Base-by-base conservation (phyloP, 2,797 vertebrate species). In the Halcyon chelicuti region DNA sequence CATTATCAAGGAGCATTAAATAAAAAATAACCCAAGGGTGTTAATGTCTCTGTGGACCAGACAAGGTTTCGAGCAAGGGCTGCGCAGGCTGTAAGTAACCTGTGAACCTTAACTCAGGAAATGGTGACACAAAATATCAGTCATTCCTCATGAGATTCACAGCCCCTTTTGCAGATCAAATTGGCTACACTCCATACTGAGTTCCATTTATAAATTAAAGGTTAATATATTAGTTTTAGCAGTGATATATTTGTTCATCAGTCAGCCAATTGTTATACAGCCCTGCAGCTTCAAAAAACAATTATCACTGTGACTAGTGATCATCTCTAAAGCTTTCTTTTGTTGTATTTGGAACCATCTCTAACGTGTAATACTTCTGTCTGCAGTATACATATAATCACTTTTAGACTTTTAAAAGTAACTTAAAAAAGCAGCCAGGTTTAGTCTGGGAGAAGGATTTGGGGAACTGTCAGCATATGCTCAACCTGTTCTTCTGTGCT, bases 151-250 rank as follows among this genome's bases (percentile, higher is more conserved):
- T 44, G 65, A 94, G 54, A 88, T 70, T 94, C 95, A 93, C 88
- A 78, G 75, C 68, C 46, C 60, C 62, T 83, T 92, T 90, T 91
- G 70, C 78, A 90, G 82, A 94, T 95, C 90, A 91, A 73, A 83
- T 91, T 92, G 89, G 93, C 94, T 75, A 46, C 28, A 10, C 17
- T 94, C 89, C 86, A 88, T 72, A 25, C 1, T 1, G 85, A 78
- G 28, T 72, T 94, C 93, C 89, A 93, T 93, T 94, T 94, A 84
- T 81, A 94, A 96, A 95, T 93, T 94, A 93, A 83, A 90, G 61
- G 82, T 94, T 93, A 93, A 94, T 96, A 66, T 70, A 65, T 91
- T 90, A 83, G 42, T 66, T 66, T 78, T 94, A 91, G 54, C 76
- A 74, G 62, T 72, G 91, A 95, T 95, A 9, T 44, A 94, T 90